These are phyloP conservation scores for Melanaphis sacchari DNA, from an alignment of 1,140 invertebrate species.

Conservation along the genomic window DNA sequence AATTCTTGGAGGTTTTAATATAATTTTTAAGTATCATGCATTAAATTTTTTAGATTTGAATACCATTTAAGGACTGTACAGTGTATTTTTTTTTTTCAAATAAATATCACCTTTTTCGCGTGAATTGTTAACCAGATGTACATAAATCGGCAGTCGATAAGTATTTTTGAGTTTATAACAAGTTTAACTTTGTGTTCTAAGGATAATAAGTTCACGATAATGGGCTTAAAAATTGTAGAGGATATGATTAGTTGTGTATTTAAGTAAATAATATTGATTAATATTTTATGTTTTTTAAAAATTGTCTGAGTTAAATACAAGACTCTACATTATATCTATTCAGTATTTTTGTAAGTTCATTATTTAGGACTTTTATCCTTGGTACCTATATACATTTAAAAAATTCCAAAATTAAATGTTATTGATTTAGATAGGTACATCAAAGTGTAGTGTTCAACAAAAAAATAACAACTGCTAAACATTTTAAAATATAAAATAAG, in stretches of 20 bases:
- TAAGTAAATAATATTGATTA: not conserved
- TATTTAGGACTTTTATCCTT: no score
- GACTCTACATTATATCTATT: no score
- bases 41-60: not conserved
- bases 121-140: not conserved
- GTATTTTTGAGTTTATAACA: not conserved
- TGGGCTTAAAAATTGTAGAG: not conserved
- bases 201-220: not conserved
- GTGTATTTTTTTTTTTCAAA: not conserved
- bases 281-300: no score
- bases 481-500: no score
- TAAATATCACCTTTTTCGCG: not conserved
- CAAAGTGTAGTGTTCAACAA: no score
- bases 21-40: not conserved
- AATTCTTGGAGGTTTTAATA: not conserved
- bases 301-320: no score
- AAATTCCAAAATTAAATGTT: no score
- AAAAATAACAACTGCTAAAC: no score
- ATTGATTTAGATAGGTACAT: no score
- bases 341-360: no score
- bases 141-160: not conserved
- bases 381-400: no score
- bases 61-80: not conserved
- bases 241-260: not conserved
- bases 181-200: not conserved